These are phyloP conservation scores for Cerceris ruficornis DNA, from an alignment of 2,888 invertebrate species.

Conservation along the genomic window DNA sequence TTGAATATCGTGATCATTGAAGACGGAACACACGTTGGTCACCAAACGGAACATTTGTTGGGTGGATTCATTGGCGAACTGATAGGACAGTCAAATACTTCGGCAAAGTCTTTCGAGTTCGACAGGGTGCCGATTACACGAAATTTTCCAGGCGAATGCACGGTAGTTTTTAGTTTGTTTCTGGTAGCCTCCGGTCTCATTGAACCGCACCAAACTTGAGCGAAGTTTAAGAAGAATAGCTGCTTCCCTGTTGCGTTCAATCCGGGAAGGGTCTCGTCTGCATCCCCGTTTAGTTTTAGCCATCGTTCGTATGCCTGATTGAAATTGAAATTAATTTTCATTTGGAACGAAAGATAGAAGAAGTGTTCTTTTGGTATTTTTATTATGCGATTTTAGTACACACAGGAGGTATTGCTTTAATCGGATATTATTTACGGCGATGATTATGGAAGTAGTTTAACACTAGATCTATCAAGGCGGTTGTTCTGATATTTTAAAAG, in stretches of 20 bases:
- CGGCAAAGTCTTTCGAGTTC: conserved; percentile 89
- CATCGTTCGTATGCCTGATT: conserved; percentile 90
- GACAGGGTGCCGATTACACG: conserved; percentile 91
- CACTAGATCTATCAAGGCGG: too few species aligned
- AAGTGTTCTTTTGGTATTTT: too few species aligned
- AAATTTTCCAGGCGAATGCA: conserved; percentile 92
- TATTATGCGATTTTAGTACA: too few species aligned
- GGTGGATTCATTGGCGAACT: conserved; percentile 91
- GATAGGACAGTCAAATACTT: conserved; percentile 87
- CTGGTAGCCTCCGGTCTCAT: conserved; percentile 91
- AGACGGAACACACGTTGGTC: conserved; percentile 40
- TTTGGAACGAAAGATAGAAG: background rate
- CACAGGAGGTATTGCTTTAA: too few species aligned
- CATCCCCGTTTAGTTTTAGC: conserved; percentile 85
- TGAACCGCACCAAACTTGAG: conserved; percentile 93
- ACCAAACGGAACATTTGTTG: conserved; percentile 90
- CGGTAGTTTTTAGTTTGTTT: conserved; percentile 91
- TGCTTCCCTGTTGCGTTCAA: conserved; percentile 90
- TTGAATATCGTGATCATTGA: background rate
- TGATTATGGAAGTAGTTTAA: too few species aligned
- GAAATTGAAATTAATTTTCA: background rate
- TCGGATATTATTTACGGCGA: too few species aligned
- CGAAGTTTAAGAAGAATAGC: conserved; percentile 95
- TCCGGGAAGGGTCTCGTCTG: conserved; percentile 87
- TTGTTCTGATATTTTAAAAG: too few species aligned